Evolutionary conservation across 2,888 invertebrate genomes (phyloP).

Genomic region (Drosophila lacicola): DNA sequence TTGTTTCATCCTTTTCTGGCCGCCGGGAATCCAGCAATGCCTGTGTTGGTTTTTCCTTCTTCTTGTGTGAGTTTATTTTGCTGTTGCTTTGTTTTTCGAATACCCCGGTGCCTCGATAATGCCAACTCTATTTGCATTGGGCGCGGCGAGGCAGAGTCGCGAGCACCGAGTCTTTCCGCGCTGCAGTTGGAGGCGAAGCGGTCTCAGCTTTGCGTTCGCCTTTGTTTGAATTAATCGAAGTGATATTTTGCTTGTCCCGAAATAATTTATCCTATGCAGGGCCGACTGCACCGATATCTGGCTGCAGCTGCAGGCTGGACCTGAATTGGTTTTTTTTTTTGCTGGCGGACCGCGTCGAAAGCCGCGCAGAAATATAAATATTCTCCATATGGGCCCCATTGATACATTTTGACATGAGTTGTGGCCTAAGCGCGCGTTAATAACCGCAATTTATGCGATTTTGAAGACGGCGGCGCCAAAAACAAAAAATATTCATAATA

Average conservation of each 20-base stretch:
- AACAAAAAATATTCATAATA: constrained; percentile 2
- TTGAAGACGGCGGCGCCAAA: constrained; percentile 71
- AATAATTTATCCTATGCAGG: constrained; percentile 83
- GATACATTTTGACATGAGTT: constrained; percentile 85
- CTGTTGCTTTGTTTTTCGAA: constrained; percentile 36
- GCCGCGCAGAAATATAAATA: constrained; percentile 81
- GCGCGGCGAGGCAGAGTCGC: constrained; percentile 33
- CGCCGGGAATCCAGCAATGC: constrained; percentile 20
- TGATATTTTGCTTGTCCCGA: constrained; percentile 85
- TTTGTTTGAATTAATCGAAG: constrained; percentile 85
- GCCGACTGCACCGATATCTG: constrained; percentile 5
- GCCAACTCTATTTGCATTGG: constrained; percentile 82
- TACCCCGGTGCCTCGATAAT: constrained; percentile 58
- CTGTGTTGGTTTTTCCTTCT: constrained; percentile 2
- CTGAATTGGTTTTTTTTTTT: constrained; percentile 66
- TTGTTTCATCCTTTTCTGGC: constrained; percentile 24
- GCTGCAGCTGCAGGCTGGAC: constrained; percentile 53
- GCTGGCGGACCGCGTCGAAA: constrained; percentile 38
- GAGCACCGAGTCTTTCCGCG: neutral
- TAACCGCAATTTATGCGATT: constrained; percentile 81
- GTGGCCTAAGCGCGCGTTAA: constrained; percentile 83
- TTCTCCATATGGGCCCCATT: constrained; percentile 83
- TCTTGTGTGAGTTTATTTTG: constrained; percentile 1
- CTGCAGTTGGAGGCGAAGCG: constrained; percentile 6
- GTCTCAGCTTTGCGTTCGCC: constrained; percentile 61